Evolutionary conservation across 2,888 invertebrate species (phyloP), one percentile per base, ranked within the genome.

Genomic region (Tuberolachnus salignus): DNA sequence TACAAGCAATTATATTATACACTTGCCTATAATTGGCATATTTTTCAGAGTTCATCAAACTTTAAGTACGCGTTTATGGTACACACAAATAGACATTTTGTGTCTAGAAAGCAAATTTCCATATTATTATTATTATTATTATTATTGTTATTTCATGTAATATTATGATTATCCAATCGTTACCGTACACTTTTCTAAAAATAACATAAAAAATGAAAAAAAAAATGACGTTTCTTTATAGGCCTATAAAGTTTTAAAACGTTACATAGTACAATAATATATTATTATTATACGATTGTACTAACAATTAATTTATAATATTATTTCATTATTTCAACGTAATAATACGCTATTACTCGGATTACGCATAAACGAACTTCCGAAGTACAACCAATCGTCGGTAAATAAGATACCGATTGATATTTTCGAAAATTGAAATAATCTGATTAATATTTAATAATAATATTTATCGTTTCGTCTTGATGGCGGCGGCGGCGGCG

Each of bases 31-130:
- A 59, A 59, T 59, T 3, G 26, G 10, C 16, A 59, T 59, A 34
- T 34, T 34, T 59, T 26, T 59, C n/a, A 26, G n/a, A 59, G 26
- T 59, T 59, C 59, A 59, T 34, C 59, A 59, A 59, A 59, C 26
- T 59, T 23, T 10, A 34, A 6, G n/a, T 59, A 23, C 10, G 26
- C 26, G 34, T 34, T 57, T 23, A 23, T 57, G 16, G 6, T 3
- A 34, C 34, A 34, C 6, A 34, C 34, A 59, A 59, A 59, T 59
- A 59, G 59, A 59, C 3, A 59, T n/a, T 59, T 26, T 23, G 26
- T n/a, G 16, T 59, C 26, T 23, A 59, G n/a, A n/a, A 34, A 59
- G 14, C 9, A 1, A 59, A 59, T 59, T 26, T 26, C 10, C 26
- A 26, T 26, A 34, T 4, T 34, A 34, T 34, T 34, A 34, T 34